Base-by-base conservation (phyloP, 2,888 invertebrate genomes). In the Crocallis elinguaria region DNA sequence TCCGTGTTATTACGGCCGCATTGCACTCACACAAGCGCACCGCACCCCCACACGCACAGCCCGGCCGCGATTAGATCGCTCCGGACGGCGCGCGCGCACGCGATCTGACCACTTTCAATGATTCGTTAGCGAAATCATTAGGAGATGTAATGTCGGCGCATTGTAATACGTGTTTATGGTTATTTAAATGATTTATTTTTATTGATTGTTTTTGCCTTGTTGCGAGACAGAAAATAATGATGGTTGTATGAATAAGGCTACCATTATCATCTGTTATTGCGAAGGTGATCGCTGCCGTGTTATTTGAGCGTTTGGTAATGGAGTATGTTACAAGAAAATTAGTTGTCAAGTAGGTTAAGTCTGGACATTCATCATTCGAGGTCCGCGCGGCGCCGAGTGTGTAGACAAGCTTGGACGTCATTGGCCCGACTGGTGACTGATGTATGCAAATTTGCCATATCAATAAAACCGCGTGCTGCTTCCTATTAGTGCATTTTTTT, bases 171-270 rank as follows among this genome's bases (percentile, higher is more conserved):
- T 88, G 90, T 90, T 91, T 90, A 90, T 89, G 86, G 87, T 88
- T 89, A 90, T 91, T 90, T 89, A 90, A 91, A 91, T 91, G 90
- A 90, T 91, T 89, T 90, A 91, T 91, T 90, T 90, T 90, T 91
- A 91, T 91, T 91, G 89, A 90, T 91, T 87, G 90, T 90, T 88
- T 89, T 90, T 82, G 90, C 89, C 88, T 90, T 89, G 90, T 84
- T 89, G 85, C 84, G 67, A 88, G 91, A 91, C 91, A 88, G 88
- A 89, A 89, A 90, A 88, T 90, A 91, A 91, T 91, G 88, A 88
- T 86, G 82, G 82, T 67, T 75, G 84, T 79, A 83, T 81, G 84
- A 84, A 84, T 86, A 85, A 87, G 82, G 84, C 88, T 88, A 84
- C 84, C 79, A 90, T 87, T 88, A 88, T 78, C 68, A 69, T 70